These are phyloP conservation scores for Eupithecia subfuscata DNA, from an alignment of 2,888 invertebrate species.

Conservation along the genomic window DNA sequence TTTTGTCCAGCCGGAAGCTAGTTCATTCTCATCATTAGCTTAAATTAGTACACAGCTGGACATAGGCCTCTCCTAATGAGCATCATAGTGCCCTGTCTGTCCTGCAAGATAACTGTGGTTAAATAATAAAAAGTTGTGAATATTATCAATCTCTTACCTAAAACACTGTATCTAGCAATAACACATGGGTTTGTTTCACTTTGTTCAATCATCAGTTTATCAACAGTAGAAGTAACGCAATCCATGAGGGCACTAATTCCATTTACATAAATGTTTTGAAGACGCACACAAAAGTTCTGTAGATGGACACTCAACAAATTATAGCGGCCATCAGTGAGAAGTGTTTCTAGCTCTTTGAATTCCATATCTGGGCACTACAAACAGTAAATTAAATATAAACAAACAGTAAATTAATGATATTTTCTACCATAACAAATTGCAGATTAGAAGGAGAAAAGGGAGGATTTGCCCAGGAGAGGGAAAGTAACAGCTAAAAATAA, in stretches of 20 bases:
- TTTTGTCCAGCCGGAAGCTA: neutral
- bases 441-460: neutral
- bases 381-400: neutral
- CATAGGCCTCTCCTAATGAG: too few species aligned
- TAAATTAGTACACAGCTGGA: neutral
- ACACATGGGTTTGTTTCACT: constrained; percentile 74
- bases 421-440: neutral
- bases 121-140: neutral
- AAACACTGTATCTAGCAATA: constrained; percentile 87
- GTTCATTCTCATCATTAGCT: neutral
- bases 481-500: neutral
- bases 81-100: neutral
- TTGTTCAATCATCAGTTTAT: constrained; percentile 84
- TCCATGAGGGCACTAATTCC: constrained; percentile 87
- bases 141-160: constrained; percentile 77
- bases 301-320: constrained; percentile 83
- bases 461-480: neutral
- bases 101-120: neutral
- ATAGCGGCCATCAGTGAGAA: constrained; percentile 86
- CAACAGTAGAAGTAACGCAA: constrained; percentile 83
- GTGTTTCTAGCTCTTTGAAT: constrained; percentile 86
- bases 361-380: constrained; percentile 90
- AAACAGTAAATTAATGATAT: neutral
- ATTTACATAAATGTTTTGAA: constrained; percentile 84
- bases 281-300: constrained; percentile 84